Percentiles rank a stretch among this genome's conserved stretches.
Conservation (phyloP, 2,888 invertebrate genomes). For the Pandemis corylana region DNA sequence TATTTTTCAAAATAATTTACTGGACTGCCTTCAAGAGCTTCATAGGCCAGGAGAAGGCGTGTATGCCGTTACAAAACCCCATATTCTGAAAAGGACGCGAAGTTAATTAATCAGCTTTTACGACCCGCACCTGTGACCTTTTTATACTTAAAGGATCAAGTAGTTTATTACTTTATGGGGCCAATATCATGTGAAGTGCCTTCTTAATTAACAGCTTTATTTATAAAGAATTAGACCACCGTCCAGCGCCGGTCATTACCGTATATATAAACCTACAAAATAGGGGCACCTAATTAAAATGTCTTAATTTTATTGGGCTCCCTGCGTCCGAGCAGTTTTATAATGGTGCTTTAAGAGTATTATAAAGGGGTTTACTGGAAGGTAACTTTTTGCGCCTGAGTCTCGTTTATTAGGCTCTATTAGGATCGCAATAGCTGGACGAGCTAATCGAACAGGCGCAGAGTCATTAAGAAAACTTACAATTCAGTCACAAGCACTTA, state of each 20-base stretch:
- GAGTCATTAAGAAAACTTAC: background rate
- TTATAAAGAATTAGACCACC: conserved; percentile 80
- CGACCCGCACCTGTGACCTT: conserved; percentile 50
- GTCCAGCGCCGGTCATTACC: conserved; percentile 65
- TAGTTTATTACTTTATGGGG: conserved; percentile 78
- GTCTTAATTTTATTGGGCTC: conserved; percentile 80
- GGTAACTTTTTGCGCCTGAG: conserved; percentile 42
- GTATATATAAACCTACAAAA: conserved; percentile 73
- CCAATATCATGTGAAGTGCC: conserved; percentile 73
- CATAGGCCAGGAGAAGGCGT: background rate
- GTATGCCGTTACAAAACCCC: conserved; percentile 12
- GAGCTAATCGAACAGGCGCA: background rate
- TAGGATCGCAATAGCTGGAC: conserved; percentile 9
- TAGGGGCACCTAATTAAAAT: conserved; percentile 81
- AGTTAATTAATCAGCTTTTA: conserved; percentile 41
- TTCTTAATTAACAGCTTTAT: conserved; percentile 80
- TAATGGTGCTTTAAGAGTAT: conserved; percentile 59
- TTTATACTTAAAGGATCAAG: conserved; percentile 68
- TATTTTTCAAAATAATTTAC: too few relatives aligned
- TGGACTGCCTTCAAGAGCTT: background rate
- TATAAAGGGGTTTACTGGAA: conserved; percentile 63
- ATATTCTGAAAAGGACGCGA: conserved; percentile 28
- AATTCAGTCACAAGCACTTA: background rate
- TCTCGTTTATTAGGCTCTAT: conserved; percentile 20
- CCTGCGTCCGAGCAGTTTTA: conserved; percentile 68